Evolutionary conservation across 2,797 vertebrate genomes (phyloP).

Genomic region (Brotula barbata): DNA sequence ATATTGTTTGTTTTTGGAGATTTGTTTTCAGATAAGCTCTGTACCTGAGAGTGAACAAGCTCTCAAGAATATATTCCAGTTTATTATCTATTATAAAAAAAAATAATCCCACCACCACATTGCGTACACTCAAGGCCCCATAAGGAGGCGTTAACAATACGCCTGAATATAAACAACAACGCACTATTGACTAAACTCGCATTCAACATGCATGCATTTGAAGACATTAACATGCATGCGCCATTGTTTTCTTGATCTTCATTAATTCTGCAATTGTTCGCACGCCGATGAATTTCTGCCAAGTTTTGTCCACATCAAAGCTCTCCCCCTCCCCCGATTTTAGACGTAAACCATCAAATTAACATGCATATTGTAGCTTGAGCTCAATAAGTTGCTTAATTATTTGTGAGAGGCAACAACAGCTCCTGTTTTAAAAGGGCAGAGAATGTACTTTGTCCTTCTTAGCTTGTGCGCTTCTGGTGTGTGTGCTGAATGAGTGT

Average conservation of each 20-base stretch:
- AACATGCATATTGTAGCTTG: conserved; percentile 79
- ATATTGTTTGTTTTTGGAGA: no score
- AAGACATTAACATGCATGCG: conserved; percentile 72
- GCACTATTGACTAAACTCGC: conserved; percentile 52
- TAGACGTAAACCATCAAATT: conserved; percentile 78
- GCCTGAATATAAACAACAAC: conserved; percentile 29
- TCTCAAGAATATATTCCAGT: no score
- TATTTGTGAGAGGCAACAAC: conserved; percentile 69
- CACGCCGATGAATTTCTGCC: conserved; percentile 75
- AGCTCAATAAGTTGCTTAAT: conserved; percentile 77
- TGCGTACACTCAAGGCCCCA: conserved; percentile 53
- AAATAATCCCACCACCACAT: conserved; percentile 48
- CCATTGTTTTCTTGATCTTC: conserved; percentile 77
- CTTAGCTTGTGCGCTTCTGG: conserved; percentile 36
- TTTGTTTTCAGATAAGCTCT: no score
- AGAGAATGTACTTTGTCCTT: conserved; percentile 57
- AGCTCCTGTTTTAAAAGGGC: conserved; percentile 67
- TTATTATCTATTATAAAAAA: conserved; percentile 38
- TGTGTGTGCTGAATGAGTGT: conserved; percentile 41
- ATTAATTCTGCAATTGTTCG: conserved; percentile 81
- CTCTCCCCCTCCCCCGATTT: conserved; percentile 21
- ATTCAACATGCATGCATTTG: conserved; percentile 73
- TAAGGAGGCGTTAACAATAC: conserved; percentile 43
- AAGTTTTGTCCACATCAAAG: conserved; percentile 84
- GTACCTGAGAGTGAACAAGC: no score